Evolutionary conservation across 2,113 vertebrate genomes (phyloP).

Genomic region (Neogale vison): DNA sequence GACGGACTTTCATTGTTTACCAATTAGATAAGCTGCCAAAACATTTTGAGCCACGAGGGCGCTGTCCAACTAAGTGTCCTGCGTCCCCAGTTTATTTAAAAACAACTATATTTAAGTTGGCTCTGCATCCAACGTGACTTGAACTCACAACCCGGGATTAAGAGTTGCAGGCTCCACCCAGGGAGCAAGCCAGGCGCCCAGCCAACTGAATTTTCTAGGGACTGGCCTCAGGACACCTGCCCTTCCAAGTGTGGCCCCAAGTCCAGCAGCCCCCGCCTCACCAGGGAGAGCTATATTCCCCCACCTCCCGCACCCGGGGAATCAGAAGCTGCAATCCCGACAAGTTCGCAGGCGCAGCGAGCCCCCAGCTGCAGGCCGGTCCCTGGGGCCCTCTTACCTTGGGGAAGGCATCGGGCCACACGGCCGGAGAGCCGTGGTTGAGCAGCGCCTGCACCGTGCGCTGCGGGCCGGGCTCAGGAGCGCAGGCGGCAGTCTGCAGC

Average conservation of each 20-base stretch:
- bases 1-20: neutral
- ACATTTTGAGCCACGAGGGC: neutral
- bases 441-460: slow-evolving; percentile 81
- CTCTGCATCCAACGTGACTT: neutral
- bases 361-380: neutral
- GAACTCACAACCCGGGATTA: neutral
- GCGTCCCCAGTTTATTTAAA: neutral
- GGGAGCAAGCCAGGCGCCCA: neutral
- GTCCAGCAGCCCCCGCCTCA: neutral
- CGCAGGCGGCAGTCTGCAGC: slow-evolving; percentile 72
- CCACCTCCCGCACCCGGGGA: neutral
- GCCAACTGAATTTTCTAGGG: neutral
- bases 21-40: neutral
- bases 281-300: neutral
- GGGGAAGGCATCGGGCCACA: slow-evolving; percentile 84
- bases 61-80: neutral
- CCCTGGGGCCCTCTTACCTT: slow-evolving; percentile 79
- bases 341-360: neutral
- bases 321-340: neutral
- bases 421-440: slow-evolving; percentile 84
- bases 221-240: too few relatives aligned
- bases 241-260: neutral
- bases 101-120: neutral
- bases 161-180: neutral
- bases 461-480: slow-evolving; percentile 65